Percentiles rank a stretch among this genome's conserved stretches.
Evolutionary conservation across 2,113 vertebrate species (phyloP).

Genomic region (Calonectris borealis): DNA sequence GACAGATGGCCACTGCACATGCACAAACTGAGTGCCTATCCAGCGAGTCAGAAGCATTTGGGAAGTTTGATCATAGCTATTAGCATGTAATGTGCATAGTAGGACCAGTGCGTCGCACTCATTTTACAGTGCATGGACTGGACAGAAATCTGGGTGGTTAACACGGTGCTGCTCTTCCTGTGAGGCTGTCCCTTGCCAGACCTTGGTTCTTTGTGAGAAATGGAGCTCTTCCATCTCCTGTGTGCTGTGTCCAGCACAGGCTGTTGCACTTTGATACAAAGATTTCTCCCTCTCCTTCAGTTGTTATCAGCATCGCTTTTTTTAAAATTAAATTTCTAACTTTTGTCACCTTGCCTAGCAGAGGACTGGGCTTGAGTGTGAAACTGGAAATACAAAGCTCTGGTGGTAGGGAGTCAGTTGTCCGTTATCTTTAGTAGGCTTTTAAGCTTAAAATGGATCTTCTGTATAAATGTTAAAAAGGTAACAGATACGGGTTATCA

Average conservation of each 20-base stretch:
- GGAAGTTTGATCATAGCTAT: background rate
- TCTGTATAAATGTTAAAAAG: background rate
- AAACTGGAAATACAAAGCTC: background rate
- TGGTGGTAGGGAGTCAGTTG: background rate
- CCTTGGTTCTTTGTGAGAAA: background rate
- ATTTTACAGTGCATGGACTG: background rate
- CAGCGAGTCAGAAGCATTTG: background rate
- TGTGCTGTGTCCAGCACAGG: background rate
- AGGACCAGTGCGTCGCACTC: background rate
- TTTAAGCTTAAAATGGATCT: constrained; percentile 14
- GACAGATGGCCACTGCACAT: background rate
- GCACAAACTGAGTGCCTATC: background rate
- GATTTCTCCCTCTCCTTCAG: background rate
- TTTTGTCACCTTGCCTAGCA: background rate
- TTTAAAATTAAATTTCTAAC: background rate
- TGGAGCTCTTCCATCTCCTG: background rate
- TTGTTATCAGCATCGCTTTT: background rate
- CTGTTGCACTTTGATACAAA: background rate
- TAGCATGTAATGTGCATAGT: background rate
- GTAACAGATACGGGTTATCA: background rate
- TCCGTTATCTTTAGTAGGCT: background rate
- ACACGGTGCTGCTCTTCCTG: background rate
- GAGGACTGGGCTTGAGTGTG: background rate
- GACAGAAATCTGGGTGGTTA: background rate
- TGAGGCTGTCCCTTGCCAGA: background rate